A percentile compares a stretch with the other conserved stretches of the same genome.
Evolutionary conservation across 2,888 invertebrate species (phyloP).

Genomic region (Tribolium freemani): DNA sequence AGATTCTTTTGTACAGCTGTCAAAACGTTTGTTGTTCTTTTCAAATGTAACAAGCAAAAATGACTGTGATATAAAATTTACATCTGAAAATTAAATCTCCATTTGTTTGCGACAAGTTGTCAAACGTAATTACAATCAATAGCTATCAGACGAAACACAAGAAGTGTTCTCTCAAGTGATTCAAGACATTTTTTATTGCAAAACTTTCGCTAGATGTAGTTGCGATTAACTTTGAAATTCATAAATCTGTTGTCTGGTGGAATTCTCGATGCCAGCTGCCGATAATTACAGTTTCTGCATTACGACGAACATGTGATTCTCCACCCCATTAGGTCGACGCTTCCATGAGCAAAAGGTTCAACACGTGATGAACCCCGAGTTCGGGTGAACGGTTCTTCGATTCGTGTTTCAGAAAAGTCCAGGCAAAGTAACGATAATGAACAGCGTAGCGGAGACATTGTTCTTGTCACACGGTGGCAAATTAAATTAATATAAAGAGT

Average conservation of each 20-base stretch:
- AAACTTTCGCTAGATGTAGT: no score
- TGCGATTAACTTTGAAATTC: neutral
- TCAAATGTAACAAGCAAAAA: neutral
- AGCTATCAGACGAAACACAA: neutral
- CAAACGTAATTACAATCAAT: neutral
- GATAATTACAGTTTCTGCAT: slow-evolving; percentile 46
- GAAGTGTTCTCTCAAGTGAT: no score
- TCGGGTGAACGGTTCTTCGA: slow-evolving; percentile 11
- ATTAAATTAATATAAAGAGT: slow-evolving; percentile 51
- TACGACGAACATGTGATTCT: slow-evolving; percentile 47
- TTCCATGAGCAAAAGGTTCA: slow-evolving; percentile 32
- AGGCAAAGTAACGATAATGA: neutral
- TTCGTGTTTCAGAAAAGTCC: neutral
- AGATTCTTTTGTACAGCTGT: neutral
- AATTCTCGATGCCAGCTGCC: slow-evolving; percentile 39
- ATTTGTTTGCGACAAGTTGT: neutral
- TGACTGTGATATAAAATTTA: neutral
- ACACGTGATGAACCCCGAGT: slow-evolving; percentile 18
- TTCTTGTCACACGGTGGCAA: slow-evolving; percentile 33
- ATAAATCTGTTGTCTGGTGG: slow-evolving; percentile 15
- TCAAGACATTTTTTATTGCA: no score
- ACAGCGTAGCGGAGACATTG: slow-evolving; percentile 14
- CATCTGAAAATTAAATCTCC: neutral
- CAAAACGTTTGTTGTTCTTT: neutral
- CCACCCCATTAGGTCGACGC: slow-evolving; percentile 43